Base-by-base conservation (phyloP, 2,113 vertebrate species). In the Stegastes partitus region DNA sequence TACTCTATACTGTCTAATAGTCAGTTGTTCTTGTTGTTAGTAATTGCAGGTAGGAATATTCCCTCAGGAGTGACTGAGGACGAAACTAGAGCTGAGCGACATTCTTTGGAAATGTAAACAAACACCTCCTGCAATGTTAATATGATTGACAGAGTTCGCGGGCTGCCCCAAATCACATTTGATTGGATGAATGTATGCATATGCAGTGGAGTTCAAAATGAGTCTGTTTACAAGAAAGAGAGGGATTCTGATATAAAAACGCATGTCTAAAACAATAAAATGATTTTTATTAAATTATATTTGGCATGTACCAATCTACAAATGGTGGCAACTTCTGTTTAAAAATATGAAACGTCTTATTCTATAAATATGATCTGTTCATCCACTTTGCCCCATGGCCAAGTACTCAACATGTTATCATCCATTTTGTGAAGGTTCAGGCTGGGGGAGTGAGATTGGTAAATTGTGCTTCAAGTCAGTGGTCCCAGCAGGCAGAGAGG, bases 391-490 rank as follows among this genome's bases (percentile, higher is more conserved):
- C 71, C 69, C 54, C 22, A 54, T 23, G 57, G 62, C 57, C 78
- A 79, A 63, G 64, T 44, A 57, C 58, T 73, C 47, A 56, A 66
- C 58, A 78, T 84, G 67, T 72, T 83, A 69, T 77, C 39, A 55
- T 84, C 71, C 56, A 78, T 85, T 85, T 79, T 78, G 68, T 74
- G 63, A 68, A 37, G 47, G 53, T 78, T 83, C 31, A 64, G 67
- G 75, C 79, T 51, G 62, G 61, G 21, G 66, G 58, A 86, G 70
- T 53, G 59, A 77, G 59, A 89, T 68, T 83, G 62, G 74, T 79
- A 76, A 83, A 85, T 78, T 85, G 49, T 74, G 73, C 61, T 77
- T 79, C 45, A 55, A 63, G 74, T 80, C 76, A 84, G 79, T 79
- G 72, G 67, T 77, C 74, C 74, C 68, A 63, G 73, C 74, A 74